Evolutionary conservation across 2,797 vertebrate species (phyloP).

Genomic region (Pitangus sulphuratus): DNA sequence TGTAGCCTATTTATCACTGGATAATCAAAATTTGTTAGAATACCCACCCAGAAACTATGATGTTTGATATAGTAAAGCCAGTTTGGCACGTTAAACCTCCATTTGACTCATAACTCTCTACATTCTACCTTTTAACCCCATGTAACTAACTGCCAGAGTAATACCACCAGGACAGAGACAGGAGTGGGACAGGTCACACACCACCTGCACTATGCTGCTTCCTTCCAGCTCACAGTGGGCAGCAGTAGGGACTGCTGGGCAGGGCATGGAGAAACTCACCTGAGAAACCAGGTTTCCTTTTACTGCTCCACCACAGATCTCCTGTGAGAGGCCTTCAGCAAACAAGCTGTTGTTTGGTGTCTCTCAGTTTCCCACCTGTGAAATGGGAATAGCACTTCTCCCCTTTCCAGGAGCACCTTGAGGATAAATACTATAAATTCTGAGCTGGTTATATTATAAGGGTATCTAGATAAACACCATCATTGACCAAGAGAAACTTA

Average conservation of each 20-base stretch:
- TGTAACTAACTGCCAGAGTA: background rate
- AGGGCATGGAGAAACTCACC: background rate
- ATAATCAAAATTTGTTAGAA: background rate
- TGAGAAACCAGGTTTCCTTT: background rate
- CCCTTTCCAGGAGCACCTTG: background rate
- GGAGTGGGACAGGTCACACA: background rate
- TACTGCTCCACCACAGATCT: background rate
- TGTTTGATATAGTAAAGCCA: background rate
- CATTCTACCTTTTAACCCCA: background rate
- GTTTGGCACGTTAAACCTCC: background rate
- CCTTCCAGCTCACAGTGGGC: background rate
- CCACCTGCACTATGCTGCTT: accelerated
- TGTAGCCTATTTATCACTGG: background rate
- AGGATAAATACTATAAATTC: background rate
- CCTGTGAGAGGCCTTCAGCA: accelerated
- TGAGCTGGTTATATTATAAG: background rate
- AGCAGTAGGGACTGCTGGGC: background rate
- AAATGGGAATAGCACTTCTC: background rate
- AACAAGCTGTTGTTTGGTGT: background rate
- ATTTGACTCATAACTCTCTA: background rate
- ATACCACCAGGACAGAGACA: background rate
- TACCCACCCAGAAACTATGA: background rate
- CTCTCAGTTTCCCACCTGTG: background rate
- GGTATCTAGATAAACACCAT: background rate
- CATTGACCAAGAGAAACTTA: background rate